These are phyloP conservation scores for Atlantisia rogersi DNA, from an alignment of 2,113 vertebrate species.

Conservation along the genomic window DNA sequence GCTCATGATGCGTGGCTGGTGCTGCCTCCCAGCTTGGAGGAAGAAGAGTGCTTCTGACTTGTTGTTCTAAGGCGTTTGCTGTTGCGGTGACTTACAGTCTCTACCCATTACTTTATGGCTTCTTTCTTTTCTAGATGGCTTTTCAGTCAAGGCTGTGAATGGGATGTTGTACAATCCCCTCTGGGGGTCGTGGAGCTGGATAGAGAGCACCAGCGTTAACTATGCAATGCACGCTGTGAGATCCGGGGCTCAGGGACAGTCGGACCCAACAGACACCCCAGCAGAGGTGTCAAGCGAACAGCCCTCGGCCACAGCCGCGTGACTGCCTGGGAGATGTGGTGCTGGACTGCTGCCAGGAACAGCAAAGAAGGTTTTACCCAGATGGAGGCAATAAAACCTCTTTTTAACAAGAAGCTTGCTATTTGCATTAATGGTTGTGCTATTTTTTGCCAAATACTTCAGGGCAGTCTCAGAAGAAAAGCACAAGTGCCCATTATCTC, in stretches of 20 bases:
- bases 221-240: conserved; percentile 91
- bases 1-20: not conserved
- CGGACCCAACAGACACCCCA: not conserved
- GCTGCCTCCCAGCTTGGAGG: not conserved
- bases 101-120: not conserved
- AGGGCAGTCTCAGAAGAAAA: not conserved
- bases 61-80: not conserved
- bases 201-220: conserved; percentile 83
- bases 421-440: not conserved
- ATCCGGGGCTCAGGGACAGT: not conserved
- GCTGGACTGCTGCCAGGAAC: not conserved
- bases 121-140: conserved; percentile 80
- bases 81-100: not conserved
- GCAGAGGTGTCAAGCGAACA: not conserved
- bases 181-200: conserved; percentile 87
- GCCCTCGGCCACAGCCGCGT: not conserved
- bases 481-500: not conserved
- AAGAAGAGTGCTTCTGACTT: not conserved
- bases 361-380: not conserved
- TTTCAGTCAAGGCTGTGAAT: conserved; percentile 83
- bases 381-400: conserved; percentile 26
- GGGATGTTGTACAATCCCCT: conserved; percentile 94
- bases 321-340: not conserved
- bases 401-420: not conserved
- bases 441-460: not conserved